These are phyloP conservation scores for Oegoconia quadripuncta DNA, from an alignment of 2,888 invertebrate species.

Conservation along the genomic window DNA sequence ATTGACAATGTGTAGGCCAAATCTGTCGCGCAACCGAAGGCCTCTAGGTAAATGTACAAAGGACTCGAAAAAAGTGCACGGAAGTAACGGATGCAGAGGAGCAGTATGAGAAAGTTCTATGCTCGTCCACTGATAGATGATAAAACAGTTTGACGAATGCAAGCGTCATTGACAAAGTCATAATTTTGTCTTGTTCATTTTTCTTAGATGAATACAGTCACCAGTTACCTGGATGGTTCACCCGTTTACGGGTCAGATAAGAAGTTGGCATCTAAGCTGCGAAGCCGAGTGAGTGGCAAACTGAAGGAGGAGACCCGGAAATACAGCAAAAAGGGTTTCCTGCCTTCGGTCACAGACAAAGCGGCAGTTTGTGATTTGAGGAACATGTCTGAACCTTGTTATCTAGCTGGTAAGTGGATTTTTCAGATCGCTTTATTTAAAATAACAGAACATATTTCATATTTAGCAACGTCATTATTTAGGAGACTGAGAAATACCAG, in stretches of 20 bases:
- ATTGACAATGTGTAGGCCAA: too few species aligned
- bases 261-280: conserved; percentile 48
- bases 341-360: conserved; percentile 63
- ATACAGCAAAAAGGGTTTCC: conserved; percentile 46
- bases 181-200: neutral
- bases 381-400: conserved; percentile 64
- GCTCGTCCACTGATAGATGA: too few species aligned
- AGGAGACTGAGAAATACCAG: too few species aligned
- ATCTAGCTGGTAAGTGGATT: conserved; percentile 56
- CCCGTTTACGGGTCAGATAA: conserved; percentile 71
- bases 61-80: too few species aligned
- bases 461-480: too few species aligned
- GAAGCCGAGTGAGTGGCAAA: conserved; percentile 61
- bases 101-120: too few species aligned
- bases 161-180: too few species aligned
- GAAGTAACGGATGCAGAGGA: too few species aligned
- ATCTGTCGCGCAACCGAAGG: too few species aligned
- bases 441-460: too few species aligned
- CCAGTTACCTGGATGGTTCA: conserved; percentile 77
- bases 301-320: conserved; percentile 51
- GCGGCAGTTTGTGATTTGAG: conserved; percentile 56
- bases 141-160: too few species aligned
- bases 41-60: too few species aligned
- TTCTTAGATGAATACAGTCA: conserved; percentile 83
- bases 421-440: neutral